These are phyloP conservation scores for Eristalis arbustorum DNA, from an alignment of 2,888 invertebrate species.

Conservation along the genomic window DNA sequence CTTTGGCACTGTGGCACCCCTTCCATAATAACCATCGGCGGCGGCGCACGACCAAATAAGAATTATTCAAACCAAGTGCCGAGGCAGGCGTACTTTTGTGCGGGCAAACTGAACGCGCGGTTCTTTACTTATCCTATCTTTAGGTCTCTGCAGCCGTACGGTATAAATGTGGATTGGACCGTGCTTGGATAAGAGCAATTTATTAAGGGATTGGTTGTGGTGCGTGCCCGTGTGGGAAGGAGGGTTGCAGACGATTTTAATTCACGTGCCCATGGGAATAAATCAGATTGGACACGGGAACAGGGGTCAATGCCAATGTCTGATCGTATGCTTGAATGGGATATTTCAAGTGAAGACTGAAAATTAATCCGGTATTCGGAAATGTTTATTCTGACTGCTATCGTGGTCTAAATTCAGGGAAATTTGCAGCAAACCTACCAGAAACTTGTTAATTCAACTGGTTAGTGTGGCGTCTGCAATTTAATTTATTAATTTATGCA, in stretches of 20 bases:
- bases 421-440: too few species aligned
- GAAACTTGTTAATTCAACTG: too few species aligned
- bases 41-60: neutral
- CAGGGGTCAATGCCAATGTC: neutral
- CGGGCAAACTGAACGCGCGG: slow-evolving; percentile 19
- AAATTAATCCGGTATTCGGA: neutral
- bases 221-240: slow-evolving; percentile 1
- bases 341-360: neutral
- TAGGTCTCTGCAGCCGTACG: neutral
- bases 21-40: neutral
- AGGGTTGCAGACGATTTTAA: slow-evolving; percentile 31
- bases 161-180: slow-evolving; percentile 15
- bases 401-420: too few species aligned
- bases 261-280: neutral
- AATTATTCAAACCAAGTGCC: neutral
- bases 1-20: neutral
- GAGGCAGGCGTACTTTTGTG: slow-evolving; percentile 31
- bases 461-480: too few species aligned
- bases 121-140: slow-evolving; percentile 3
- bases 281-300: neutral
- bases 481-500: too few species aligned
- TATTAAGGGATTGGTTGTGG: neutral
- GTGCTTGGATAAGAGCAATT: slow-evolving; percentile 16
- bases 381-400: too few species aligned
- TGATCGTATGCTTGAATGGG: neutral